Evolutionary conservation across 2,888 invertebrate genomes (phyloP).

Genomic region (Parnassius glacialis): DNA sequence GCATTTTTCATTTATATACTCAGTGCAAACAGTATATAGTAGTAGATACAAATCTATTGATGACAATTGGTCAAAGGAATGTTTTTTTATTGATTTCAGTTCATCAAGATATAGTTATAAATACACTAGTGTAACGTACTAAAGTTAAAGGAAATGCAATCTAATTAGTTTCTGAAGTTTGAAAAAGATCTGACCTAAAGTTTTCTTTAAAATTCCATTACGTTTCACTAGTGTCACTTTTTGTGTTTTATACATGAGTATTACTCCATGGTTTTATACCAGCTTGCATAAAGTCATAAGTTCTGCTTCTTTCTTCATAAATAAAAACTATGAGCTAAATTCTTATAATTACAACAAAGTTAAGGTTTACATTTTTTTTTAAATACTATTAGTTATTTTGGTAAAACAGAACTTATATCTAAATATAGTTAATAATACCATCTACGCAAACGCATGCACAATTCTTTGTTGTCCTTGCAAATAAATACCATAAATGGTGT

Average conservation of each 20-base stretch:
- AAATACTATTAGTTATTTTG: not conserved
- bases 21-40: too few species aligned
- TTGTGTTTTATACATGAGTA: not conserved
- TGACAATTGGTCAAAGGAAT: too few species aligned
- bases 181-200: too few species aligned
- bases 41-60: too few species aligned
- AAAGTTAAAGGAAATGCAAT: not conserved
- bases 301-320: not conserved
- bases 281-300: conserved; percentile 11
- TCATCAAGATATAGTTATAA: conserved; percentile 8
- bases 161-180: too few species aligned
- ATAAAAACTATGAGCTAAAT: not conserved
- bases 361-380: too few species aligned
- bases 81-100: not conserved
- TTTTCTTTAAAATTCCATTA: not conserved
- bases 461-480: not conserved
- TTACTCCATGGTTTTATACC: not conserved
- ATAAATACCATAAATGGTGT: not conserved
- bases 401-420: conserved; percentile 1
- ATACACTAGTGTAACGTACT: not conserved
- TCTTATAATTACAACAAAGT: too few species aligned
- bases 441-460: not conserved
- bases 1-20: too few species aligned
- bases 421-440: conserved; percentile 3
- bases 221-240: not conserved